Conservation (phyloP, 2,888 invertebrate species). For the Eupithecia exiguata region DNA sequence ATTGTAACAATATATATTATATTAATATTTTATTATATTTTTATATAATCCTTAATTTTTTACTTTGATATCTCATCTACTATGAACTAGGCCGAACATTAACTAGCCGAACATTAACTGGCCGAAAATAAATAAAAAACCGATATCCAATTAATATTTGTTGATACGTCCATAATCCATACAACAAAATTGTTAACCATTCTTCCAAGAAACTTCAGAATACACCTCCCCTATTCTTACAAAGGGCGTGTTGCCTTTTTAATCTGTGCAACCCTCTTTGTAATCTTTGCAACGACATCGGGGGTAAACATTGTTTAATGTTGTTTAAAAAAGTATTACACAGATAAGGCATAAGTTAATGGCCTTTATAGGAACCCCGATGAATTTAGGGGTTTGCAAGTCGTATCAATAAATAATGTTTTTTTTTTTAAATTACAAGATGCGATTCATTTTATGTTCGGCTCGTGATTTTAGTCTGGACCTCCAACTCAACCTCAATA, state of each 20-base stretch:
- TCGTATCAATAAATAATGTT: not conserved
- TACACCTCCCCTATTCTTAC: conserved; percentile 37
- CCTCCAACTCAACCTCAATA: too few relatives aligned
- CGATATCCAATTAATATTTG: too few relatives aligned
- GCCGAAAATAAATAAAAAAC: too few relatives aligned
- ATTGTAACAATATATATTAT: too few relatives aligned
- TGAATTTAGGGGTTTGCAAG: conserved; percentile 28
- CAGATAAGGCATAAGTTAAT: conserved; percentile 52
- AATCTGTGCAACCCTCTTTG: conserved; percentile 58
- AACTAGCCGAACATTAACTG: too few relatives aligned
- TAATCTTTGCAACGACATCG: conserved; percentile 52
- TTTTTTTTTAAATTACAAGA: not conserved
- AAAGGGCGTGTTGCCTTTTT: conserved; percentile 61
- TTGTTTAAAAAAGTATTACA: conserved; percentile 55
- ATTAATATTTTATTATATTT: too few relatives aligned
- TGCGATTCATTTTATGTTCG: not conserved
- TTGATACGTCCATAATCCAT: too few relatives aligned
- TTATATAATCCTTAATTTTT: too few relatives aligned
- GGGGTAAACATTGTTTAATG: conserved; percentile 58
- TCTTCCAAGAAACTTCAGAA: conserved; percentile 25
- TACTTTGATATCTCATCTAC: too few relatives aligned
- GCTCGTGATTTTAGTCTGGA: too few relatives aligned
- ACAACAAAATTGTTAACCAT: not conserved
- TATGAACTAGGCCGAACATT: too few relatives aligned
- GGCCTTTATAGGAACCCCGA: conserved; percentile 42